Conservation (phyloP, 2,888 invertebrate species). For the Eilema depressum region DNA sequence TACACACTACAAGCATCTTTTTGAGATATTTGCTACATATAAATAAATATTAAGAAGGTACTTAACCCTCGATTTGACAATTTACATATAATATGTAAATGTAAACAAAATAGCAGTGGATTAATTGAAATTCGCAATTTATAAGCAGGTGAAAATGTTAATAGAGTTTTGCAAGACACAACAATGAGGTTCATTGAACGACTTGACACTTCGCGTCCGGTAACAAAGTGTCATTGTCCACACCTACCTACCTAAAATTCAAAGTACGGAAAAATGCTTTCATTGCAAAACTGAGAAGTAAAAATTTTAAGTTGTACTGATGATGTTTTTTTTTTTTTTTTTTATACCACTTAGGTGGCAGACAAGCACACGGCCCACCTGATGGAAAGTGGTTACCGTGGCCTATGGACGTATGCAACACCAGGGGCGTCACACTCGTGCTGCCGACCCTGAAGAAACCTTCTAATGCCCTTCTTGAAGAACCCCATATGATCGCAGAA, state of each 20-base stretch:
- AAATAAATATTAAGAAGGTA: neutral
- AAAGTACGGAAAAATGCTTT: neutral
- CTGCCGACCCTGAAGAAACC: too few species aligned
- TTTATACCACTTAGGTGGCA: too few species aligned
- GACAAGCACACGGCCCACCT: too few species aligned
- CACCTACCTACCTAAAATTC: neutral
- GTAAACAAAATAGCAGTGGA: constrained; percentile 36
- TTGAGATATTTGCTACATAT: neutral
- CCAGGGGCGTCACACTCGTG: too few species aligned
- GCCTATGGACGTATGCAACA: too few species aligned
- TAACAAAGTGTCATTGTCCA: constrained; percentile 50
- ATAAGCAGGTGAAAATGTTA: constrained; percentile 59
- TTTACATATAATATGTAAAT: constrained; percentile 31
- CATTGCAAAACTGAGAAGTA: neutral
- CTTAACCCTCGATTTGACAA: neutral
- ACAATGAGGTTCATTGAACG: constrained; percentile 79
- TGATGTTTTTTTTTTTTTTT: too few species aligned
- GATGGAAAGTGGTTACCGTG: too few species aligned
- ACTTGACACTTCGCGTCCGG: constrained; percentile 52
- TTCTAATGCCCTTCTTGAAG: too few species aligned
- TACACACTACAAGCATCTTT: neutral
- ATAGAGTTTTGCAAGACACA: constrained; percentile 73
- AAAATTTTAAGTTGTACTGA: neutral
- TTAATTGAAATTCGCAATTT: constrained; percentile 53
- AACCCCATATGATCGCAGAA: too few species aligned